Evolutionary conservation across 2,888 invertebrate species (phyloP).

Genomic region (Patella ulyssiponensis): DNA sequence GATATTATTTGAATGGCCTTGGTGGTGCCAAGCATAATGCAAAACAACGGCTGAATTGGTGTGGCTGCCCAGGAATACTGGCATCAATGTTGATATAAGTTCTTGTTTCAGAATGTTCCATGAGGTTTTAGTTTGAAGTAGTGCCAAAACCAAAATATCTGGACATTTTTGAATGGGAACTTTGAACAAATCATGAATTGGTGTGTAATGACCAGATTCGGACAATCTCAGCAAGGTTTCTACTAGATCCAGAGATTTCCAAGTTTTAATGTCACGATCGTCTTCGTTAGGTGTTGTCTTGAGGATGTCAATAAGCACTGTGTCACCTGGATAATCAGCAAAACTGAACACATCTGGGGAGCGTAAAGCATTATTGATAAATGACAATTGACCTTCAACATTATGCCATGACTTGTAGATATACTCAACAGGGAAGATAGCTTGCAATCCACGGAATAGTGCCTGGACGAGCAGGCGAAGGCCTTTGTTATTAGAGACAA

Average conservation of each 20-base stretch:
- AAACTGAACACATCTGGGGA: constrained; percentile 95
- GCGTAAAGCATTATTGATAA: constrained; percentile 88
- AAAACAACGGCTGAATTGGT: constrained; percentile 96
- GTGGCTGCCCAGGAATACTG: constrained; percentile 94
- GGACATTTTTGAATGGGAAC: constrained; percentile 94
- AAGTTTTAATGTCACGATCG: constrained; percentile 91
- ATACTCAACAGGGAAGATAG: constrained; percentile 81
- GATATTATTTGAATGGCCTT: constrained; percentile 69
- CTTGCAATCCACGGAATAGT: constrained; percentile 79
- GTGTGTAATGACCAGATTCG: constrained; percentile 87
- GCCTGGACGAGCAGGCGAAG: constrained; percentile 87
- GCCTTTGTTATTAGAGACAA: constrained; percentile 80
- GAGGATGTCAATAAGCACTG: constrained; percentile 88
- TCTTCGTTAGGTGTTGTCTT: constrained; percentile 96
- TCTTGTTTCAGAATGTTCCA: constrained; percentile 81
- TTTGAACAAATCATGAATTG: constrained; percentile 91
- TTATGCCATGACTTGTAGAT: constrained; percentile 92
- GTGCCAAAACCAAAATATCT: constrained; percentile 89
- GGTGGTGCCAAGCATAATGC: constrained; percentile 95
- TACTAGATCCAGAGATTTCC: constrained; percentile 93
- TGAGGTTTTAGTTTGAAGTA: constrained; percentile 83
- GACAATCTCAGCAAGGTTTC: constrained; percentile 89
- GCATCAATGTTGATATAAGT: constrained; percentile 87
- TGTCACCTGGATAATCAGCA: constrained; percentile 90
- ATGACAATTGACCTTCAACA: constrained; percentile 88